Evolutionary conservation across 2,888 invertebrate species (phyloP).

Genomic region (Aromia moschata): DNA sequence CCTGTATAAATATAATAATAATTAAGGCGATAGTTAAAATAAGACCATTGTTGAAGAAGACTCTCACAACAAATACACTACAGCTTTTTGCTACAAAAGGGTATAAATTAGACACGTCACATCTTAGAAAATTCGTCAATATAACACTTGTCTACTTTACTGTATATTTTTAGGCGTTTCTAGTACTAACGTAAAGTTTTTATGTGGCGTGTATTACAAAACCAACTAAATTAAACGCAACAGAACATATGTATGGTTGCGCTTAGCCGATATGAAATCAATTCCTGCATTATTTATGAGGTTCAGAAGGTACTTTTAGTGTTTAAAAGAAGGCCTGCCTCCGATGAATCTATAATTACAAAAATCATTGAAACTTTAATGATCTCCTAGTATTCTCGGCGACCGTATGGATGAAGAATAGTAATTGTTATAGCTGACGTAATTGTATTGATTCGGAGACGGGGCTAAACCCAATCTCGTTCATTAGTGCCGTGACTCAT

Average conservation of each 20-base stretch:
- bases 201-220: too few relatives aligned
- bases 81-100: too few relatives aligned
- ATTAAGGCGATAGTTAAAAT: too few relatives aligned
- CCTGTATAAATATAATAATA: too few relatives aligned
- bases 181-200: too few relatives aligned
- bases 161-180: too few relatives aligned
- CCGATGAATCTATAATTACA: slow-evolving; percentile 16
- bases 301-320: slow-evolving; percentile 5
- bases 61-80: too few relatives aligned
- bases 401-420: slow-evolving; percentile 28
- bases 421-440: slow-evolving; percentile 42
- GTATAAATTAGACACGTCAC: too few relatives aligned
- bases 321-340: slow-evolving; percentile 14
- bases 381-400: slow-evolving; percentile 19
- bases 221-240: neutral
- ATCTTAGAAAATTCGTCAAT: too few relatives aligned
- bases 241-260: neutral
- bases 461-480: slow-evolving; percentile 39
- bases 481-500: slow-evolving; percentile 42
- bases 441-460: slow-evolving; percentile 41
- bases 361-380: slow-evolving; percentile 20
- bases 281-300: slow-evolving; percentile 6
- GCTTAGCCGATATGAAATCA: neutral
- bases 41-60: too few relatives aligned
- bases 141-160: too few relatives aligned